A percentile compares a stretch with the other conserved stretches of the same genome.
Conservation (phyloP, 2,888 invertebrate species). For the Diarsia brunnea region DNA sequence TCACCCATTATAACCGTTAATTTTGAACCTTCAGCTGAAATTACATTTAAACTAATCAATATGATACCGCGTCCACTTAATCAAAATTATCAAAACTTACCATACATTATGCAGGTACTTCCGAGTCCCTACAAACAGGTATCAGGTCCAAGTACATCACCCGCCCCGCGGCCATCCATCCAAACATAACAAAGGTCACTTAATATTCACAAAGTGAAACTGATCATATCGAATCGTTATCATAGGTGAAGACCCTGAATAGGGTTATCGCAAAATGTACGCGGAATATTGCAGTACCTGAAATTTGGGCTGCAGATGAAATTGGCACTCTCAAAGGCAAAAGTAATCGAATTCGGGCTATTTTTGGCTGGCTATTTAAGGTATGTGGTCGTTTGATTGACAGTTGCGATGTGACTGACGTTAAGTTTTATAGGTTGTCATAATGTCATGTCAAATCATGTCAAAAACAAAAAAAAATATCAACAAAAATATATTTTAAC, state of each 20-base stretch:
- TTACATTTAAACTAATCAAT: background rate
- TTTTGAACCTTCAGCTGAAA: background rate
- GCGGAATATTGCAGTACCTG: slow-evolving; percentile 59
- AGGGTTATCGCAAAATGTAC: slow-evolving; percentile 55
- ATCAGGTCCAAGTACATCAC: background rate
- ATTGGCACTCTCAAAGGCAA: slow-evolving; percentile 61
- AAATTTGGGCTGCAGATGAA: slow-evolving; percentile 56
- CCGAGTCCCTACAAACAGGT: background rate
- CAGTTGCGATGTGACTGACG: background rate
- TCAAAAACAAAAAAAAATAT: too few species aligned
- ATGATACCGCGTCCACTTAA: background rate
- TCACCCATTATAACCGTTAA: background rate
- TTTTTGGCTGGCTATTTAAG: slow-evolving; percentile 50
- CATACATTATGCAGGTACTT: background rate
- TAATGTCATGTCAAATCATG: too few species aligned
- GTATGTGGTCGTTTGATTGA: slow-evolving; percentile 29
- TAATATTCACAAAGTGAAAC: slow-evolving; percentile 57
- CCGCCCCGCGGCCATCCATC: background rate
- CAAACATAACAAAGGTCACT: slow-evolving; percentile 47
- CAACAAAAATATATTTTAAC: too few species aligned
- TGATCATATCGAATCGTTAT: slow-evolving; percentile 60
- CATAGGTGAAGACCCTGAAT: slow-evolving; percentile 54
- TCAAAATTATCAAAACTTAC: background rate
- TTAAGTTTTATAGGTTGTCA: slow-evolving; percentile 1
- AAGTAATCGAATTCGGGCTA: slow-evolving; percentile 56